Percentiles rank a stretch among this genome's conserved stretches.
These are phyloP conservation scores for Palythoa grandiflora DNA, from an alignment of 92 coral and sea anemone species.

Conservation along the genomic window DNA sequence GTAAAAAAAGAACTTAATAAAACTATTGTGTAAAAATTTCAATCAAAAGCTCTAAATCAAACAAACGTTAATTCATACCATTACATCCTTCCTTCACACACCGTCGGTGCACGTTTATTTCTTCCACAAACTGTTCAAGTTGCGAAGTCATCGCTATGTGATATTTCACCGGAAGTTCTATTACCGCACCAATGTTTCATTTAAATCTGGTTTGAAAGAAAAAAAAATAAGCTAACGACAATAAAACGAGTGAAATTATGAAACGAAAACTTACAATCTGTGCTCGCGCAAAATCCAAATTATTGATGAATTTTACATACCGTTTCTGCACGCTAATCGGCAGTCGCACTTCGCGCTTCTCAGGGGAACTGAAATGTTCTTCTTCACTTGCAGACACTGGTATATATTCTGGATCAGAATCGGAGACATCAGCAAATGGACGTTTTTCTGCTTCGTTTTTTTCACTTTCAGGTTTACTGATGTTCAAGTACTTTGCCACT, in stretches of 20 bases:
- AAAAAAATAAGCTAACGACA: neutral
- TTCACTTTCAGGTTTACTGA: constrained; percentile 2
- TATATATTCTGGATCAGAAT: constrained; percentile 4
- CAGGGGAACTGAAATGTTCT: constrained; percentile 8
- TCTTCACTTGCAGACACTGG: constrained; percentile 20
- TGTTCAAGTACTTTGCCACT: constrained; percentile 9
- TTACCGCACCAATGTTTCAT: constrained; percentile 9
- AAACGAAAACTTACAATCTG: constrained; percentile 18
- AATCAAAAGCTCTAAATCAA: neutral
- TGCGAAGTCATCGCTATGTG: constrained; percentile 25
- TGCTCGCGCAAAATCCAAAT: neutral
- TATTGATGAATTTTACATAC: neutral
- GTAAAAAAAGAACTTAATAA: neutral
- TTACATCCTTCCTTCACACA: constrained; percentile 21
- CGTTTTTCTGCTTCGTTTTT: constrained; percentile 24
- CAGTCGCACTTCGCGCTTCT: constrained; percentile 9
- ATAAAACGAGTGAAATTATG: constrained; percentile 11
- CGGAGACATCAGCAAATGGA: neutral
- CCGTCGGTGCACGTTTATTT: neutral
- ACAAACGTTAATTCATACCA: neutral
- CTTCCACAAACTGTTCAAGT: constrained; percentile 14
- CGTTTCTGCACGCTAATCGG: neutral
- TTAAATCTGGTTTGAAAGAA: constrained; percentile 20
- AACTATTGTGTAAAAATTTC: neutral
- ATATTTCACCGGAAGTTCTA: constrained; percentile 22